phyloP scores from a whole-genome alignment of 2,888 invertebrate genomes.

The Eupelmus urozonus region DNA sequence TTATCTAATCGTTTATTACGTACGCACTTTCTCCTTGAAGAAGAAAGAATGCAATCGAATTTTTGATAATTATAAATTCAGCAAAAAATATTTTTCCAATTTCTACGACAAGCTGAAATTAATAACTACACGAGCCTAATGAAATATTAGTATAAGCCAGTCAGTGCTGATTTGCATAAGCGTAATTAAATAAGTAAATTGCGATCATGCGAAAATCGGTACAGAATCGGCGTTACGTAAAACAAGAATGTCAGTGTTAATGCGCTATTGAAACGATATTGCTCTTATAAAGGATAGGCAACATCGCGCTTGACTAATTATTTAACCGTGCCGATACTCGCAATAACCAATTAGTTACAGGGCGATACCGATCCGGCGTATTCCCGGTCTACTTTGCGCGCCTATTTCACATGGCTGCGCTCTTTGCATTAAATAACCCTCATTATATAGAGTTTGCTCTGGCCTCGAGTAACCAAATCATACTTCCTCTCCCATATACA shows the following conservation, averaged over 20 bases:
- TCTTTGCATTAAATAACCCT: slow-evolving; percentile 18
- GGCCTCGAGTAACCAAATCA: not conserved
- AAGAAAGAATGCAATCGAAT: too few species aligned
- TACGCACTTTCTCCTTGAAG: too few species aligned
- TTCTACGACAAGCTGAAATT: not conserved
- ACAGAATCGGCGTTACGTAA: slow-evolving; percentile 20
- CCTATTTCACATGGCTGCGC: not conserved
- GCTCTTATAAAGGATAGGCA: not conserved
- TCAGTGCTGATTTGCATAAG: slow-evolving; percentile 24
- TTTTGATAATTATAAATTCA: not conserved
- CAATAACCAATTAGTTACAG: slow-evolving; percentile 24
- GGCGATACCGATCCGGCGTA: slow-evolving; percentile 6
- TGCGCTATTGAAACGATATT: slow-evolving; percentile 6
- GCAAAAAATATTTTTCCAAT: not conserved
- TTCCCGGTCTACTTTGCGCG: not conserved
- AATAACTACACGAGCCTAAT: not conserved
- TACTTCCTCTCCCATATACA: not conserved
- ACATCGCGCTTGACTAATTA: slow-evolving; percentile 36
- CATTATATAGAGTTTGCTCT: not conserved
- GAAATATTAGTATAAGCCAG: slow-evolving; percentile 22
- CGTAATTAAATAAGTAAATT: slow-evolving; percentile 41
- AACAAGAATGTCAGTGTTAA: slow-evolving; percentile 21
- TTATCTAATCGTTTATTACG: too few species aligned
- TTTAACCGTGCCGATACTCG: not conserved
- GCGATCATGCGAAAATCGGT: slow-evolving; percentile 23